Conservation (phyloP, 2,888 invertebrate species). For the Spatulosminthurus flaviceps region DNA sequence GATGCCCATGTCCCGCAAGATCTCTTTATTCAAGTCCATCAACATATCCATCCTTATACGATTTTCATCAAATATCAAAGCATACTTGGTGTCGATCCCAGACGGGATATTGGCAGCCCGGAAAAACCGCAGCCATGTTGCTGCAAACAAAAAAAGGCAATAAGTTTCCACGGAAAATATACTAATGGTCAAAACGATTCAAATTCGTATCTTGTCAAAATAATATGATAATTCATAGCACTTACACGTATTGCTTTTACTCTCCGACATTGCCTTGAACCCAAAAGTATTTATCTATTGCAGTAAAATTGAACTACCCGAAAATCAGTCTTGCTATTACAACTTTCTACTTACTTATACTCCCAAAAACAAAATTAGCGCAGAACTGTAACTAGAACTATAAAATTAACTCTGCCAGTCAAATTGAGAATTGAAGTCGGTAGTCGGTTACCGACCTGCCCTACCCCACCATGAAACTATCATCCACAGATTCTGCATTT, state of each 20-base stretch:
- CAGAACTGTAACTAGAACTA: too few species aligned
- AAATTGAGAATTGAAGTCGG: too few species aligned
- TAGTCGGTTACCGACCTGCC: too few species aligned
- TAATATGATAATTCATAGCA: neutral
- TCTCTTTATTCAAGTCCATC: constrained; percentile 85
- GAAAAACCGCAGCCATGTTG: constrained; percentile 87
- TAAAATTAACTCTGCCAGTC: too few species aligned
- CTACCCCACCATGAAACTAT: too few species aligned
- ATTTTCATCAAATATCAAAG: constrained; percentile 85
- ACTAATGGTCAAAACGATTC: neutral
- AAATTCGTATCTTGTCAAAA: neutral
- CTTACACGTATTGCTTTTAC: constrained; percentile 22
- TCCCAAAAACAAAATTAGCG: too few species aligned
- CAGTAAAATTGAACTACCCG: too few species aligned
- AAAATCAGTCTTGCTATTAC: too few species aligned
- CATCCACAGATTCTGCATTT: too few species aligned
- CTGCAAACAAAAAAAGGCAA: constrained; percentile 65
- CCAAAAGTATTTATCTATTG: too few species aligned
- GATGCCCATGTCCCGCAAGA: constrained; percentile 88
- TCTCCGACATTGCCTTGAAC: constrained; percentile 6
- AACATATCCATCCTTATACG: constrained; percentile 87
- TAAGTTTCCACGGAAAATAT: neutral
- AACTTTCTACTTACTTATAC: too few species aligned
- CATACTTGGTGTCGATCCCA: constrained; percentile 82
- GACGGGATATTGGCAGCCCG: constrained; percentile 83